Percentiles rank a stretch among this genome's conserved stretches.
These are phyloP conservation scores for Paramisgurnus dabryanus DNA, from an alignment of 2,113 vertebrate genomes.

Conservation along the genomic window DNA sequence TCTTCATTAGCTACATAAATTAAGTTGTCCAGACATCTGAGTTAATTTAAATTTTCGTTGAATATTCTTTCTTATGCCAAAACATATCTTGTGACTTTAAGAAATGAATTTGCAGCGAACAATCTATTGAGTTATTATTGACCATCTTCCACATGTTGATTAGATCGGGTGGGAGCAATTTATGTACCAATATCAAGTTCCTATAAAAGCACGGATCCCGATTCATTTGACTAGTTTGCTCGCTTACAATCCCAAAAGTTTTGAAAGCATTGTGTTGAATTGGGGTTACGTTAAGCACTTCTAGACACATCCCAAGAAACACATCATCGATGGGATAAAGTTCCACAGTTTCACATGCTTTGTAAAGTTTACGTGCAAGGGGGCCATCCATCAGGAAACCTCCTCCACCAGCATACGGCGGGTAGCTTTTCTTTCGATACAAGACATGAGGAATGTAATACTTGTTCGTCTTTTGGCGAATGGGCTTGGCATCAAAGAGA, in stretches of 20 bases:
- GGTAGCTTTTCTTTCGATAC: slow-evolving; percentile 86
- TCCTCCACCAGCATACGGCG: slow-evolving; percentile 91
- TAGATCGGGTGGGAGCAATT: slow-evolving; percentile 87
- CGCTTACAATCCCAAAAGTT: slow-evolving; percentile 91
- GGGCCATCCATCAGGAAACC: slow-evolving; percentile 89
- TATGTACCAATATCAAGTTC: slow-evolving; percentile 70
- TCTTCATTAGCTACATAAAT: too few relatives aligned
- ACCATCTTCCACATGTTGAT: slow-evolving; percentile 91
- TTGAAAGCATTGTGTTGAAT: slow-evolving; percentile 88
- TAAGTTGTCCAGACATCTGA: too few relatives aligned
- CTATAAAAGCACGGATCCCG: slow-evolving; percentile 92
- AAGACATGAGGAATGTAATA: slow-evolving; percentile 88
- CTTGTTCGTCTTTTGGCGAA: slow-evolving; percentile 90
- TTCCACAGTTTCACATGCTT: slow-evolving; percentile 80
- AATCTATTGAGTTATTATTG: slow-evolving; percentile 82
- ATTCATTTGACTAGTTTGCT: slow-evolving; percentile 91
- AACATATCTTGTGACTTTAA: too few relatives aligned
- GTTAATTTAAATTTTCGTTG: too few relatives aligned
- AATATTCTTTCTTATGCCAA: too few relatives aligned
- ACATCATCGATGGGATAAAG: slow-evolving; percentile 81
- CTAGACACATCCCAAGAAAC: slow-evolving; percentile 84
- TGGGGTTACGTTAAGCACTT: slow-evolving; percentile 83
- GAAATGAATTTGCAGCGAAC: slow-evolving; percentile 76
- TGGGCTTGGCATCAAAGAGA: slow-evolving; percentile 85
- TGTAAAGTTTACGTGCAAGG: slow-evolving; percentile 80